A percentile compares a stretch with the other conserved stretches of the same genome.
Evolutionary conservation across 2,113 vertebrate species (phyloP).

Genomic region (Tiliqua scincoides): DNA sequence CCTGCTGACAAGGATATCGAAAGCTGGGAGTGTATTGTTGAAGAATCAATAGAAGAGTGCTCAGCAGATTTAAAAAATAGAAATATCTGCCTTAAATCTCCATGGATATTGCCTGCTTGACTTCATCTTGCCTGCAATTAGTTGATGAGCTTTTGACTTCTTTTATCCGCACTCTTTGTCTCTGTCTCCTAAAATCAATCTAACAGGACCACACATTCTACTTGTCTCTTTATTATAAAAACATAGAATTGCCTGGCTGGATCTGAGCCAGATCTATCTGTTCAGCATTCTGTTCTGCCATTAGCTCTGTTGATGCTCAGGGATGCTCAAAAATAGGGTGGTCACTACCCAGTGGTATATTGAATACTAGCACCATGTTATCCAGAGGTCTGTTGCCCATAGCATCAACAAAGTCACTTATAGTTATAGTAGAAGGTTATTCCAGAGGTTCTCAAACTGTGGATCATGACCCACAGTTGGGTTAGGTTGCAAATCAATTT

Average conservation of each 20-base stretch:
- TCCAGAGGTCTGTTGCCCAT: too few relatives aligned
- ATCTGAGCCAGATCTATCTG: background rate
- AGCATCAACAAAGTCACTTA: too few relatives aligned
- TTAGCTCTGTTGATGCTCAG: background rate
- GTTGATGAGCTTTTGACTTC: background rate
- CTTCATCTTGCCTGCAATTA: background rate
- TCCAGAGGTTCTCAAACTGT: too few relatives aligned
- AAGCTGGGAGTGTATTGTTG: background rate
- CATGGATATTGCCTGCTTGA: background rate
- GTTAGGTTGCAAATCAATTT: too few relatives aligned
- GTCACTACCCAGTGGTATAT: too few relatives aligned
- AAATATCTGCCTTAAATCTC: background rate
- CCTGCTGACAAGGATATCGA: background rate
- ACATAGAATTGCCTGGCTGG: background rate
- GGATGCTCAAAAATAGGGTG: background rate
- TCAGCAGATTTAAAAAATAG: background rate
- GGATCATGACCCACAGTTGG: too few relatives aligned
- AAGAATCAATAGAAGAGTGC: background rate
- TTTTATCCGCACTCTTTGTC: background rate
- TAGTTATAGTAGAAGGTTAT: too few relatives aligned
- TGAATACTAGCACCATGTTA: too few relatives aligned
- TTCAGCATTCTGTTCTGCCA: background rate
- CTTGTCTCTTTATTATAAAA: background rate
- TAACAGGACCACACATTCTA: background rate
- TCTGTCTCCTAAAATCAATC: background rate